Percentiles rank a stretch among this genome's conserved stretches.
Evolutionary conservation across 2,113 vertebrate species (phyloP).

Genomic region (Chrysemys picta): DNA sequence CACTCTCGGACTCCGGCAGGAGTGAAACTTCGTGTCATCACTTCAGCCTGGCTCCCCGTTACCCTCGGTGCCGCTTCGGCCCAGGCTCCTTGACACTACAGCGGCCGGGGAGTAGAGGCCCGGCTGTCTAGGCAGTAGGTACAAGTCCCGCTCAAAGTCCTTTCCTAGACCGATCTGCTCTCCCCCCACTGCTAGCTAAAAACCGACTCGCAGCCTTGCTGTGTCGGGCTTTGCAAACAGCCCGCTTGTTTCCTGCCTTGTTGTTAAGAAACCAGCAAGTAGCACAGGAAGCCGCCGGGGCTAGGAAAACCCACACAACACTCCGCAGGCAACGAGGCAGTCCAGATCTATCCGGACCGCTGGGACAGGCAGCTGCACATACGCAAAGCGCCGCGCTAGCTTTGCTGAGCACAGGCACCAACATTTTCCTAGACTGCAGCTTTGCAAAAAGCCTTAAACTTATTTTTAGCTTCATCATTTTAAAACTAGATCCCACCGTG

Average conservation of each 20-base stretch:
- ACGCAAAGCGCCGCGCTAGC: not conserved
- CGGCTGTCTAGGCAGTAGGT: not conserved
- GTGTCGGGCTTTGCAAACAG: not conserved
- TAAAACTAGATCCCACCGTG: not conserved
- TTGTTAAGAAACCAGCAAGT: not conserved
- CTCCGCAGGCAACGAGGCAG: slow-evolving; percentile 20
- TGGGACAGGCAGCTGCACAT: slow-evolving; percentile 10
- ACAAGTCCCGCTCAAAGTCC: not conserved
- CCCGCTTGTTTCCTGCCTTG: not conserved
- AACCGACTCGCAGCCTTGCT: not conserved
- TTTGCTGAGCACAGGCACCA: not conserved
- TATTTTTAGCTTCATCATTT: not conserved
- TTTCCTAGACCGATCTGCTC: not conserved
- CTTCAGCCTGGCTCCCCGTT: not conserved
- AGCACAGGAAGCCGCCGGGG: not conserved
- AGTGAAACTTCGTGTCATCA: not conserved
- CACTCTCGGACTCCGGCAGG: not conserved
- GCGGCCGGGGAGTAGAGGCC: not conserved
- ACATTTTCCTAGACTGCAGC: not conserved
- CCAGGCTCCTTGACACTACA: not conserved
- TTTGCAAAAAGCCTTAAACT: not conserved
- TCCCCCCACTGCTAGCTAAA: too few relatives aligned
- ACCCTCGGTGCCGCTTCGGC: not conserved
- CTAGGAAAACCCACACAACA: slow-evolving; percentile 1
- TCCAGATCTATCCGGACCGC: not conserved